Percentiles rank a stretch among this genome's conserved stretches.
Evolutionary conservation across 2,113 vertebrate genomes (phyloP).

Genomic region (Dromiciops gliroides): DNA sequence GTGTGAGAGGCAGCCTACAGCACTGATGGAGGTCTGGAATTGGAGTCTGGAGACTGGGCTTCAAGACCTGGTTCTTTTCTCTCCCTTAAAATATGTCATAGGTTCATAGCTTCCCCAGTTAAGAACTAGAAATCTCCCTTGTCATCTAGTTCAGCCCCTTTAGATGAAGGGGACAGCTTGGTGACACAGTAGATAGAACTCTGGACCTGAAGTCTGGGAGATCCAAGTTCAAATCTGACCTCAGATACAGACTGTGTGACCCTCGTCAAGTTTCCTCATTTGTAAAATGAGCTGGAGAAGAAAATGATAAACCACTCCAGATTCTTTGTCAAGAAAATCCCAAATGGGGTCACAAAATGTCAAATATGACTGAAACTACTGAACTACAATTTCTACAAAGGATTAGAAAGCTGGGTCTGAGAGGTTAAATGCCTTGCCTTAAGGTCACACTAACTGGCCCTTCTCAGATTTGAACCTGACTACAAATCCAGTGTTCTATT

Average conservation of each 20-base stretch:
- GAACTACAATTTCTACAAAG: background rate
- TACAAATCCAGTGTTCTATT: background rate
- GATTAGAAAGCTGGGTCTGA: background rate
- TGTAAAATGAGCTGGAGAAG: background rate
- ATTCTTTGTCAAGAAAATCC: background rate
- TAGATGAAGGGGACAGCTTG: background rate
- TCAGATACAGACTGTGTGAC: background rate
- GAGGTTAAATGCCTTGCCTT: background rate
- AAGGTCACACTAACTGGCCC: background rate
- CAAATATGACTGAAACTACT: background rate
- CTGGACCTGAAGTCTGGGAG: no score
- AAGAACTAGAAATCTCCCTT: background rate
- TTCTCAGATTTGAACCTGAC: background rate
- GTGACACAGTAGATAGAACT: no score
- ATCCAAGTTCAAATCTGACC: no score
- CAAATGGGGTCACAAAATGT: background rate
- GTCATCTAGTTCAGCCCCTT: background rate
- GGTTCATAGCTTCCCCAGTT: background rate
- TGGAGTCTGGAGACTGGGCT: background rate
- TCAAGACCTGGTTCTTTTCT: background rate
- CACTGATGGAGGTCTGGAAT: background rate
- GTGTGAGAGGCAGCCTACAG: background rate
- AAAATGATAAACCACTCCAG: background rate
- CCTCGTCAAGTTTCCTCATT: background rate
- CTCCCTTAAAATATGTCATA: background rate